Percentiles rank a stretch among this genome's conserved stretches.
Conservation (phyloP, 2,113 vertebrate genomes). For the Labeo catla region DNA sequence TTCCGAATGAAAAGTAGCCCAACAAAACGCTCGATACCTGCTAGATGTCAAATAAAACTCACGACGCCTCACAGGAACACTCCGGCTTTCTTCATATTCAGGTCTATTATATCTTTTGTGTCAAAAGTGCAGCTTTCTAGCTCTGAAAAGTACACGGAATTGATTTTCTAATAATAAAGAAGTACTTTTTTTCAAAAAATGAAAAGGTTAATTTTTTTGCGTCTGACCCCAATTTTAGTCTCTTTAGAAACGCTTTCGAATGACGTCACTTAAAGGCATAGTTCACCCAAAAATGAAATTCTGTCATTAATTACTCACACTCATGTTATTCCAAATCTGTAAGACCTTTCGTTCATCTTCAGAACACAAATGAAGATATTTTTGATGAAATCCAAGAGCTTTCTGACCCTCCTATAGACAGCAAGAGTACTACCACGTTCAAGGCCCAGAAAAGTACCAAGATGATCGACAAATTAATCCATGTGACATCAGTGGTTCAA, state of each 20-base stretch:
- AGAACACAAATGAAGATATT: no score
- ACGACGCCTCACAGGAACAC: neutral
- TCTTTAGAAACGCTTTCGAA: neutral
- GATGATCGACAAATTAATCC: no score
- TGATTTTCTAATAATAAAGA: conserved; percentile 30
- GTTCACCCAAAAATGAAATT: no score
- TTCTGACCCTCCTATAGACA: no score
- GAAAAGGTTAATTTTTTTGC: neutral
- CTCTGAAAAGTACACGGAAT: neutral
- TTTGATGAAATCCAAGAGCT: no score
- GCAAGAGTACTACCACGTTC: no score
- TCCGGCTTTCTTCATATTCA: conserved; percentile 1
- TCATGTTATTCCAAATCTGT: no score
- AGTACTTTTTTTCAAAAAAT: neutral
- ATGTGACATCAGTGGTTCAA: no score
- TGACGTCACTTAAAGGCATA: neutral
- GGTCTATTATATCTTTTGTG: conserved; percentile 26
- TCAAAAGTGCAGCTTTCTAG: neutral
- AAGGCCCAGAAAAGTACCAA: no score
- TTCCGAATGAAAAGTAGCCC: neutral
- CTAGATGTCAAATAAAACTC: conserved; percentile 13
- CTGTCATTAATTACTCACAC: no score
- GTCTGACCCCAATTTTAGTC: conserved; percentile 5
- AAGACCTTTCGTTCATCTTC: no score
- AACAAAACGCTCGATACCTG: neutral